These are phyloP conservation scores for Gracilinanus agilis DNA, from an alignment of 2,113 vertebrate species.

Conservation along the genomic window DNA sequence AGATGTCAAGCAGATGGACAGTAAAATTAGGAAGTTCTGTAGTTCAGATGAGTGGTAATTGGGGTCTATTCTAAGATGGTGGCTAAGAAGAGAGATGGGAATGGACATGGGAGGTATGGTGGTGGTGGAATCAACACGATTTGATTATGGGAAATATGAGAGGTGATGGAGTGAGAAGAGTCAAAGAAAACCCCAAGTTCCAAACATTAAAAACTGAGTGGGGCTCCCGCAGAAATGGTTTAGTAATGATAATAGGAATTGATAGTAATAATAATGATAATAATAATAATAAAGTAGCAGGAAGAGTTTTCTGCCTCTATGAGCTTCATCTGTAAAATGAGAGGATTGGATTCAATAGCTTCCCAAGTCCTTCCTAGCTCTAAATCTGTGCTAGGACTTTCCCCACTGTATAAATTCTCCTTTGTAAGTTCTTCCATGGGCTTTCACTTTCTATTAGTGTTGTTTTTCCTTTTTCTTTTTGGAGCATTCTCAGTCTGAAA, in stretches of 20 bases:
- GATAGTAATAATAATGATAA: not conserved
- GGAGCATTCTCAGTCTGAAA: conserved; percentile 12
- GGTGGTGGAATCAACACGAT: not conserved
- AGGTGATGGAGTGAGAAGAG: not conserved
- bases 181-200: not conserved
- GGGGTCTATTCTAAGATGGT: not conserved
- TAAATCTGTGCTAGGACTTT: not conserved
- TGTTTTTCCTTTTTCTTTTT: not conserved
- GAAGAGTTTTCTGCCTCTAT: not conserved
- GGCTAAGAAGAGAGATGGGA: not conserved
- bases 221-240: not conserved
- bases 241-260: not conserved
- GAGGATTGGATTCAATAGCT: not conserved
- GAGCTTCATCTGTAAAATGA: not conserved
- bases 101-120: not conserved
- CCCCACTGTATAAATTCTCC: not conserved
- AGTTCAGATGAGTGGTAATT: not conserved
- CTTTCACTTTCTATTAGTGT: not conserved
- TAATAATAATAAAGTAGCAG: not conserved
- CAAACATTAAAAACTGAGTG: not conserved
- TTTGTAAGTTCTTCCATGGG: not conserved
- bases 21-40: no score
- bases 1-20: not conserved
- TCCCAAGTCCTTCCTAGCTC: not conserved
- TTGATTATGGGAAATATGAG: not conserved